phyloP scores from a whole-genome alignment of 2,797 vertebrate species.

The Hylomyscus alleni region DNA sequence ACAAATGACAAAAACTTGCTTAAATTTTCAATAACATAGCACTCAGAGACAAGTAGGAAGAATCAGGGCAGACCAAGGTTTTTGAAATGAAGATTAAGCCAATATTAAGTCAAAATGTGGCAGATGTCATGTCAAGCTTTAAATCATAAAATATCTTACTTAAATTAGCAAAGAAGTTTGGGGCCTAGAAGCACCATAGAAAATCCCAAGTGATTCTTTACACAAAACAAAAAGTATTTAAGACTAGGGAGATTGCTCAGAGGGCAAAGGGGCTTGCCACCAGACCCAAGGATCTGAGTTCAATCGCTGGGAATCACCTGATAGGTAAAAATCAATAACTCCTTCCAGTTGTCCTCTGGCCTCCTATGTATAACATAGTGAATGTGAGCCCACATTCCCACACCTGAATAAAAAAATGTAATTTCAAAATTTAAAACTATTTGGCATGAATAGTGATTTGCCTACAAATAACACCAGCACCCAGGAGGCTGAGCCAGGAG shows the following conservation, averaged over 20 bases:
- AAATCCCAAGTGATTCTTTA: slow-evolving; percentile 32
- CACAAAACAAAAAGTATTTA: not conserved
- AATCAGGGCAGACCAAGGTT: slow-evolving; percentile 34
- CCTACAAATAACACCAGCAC: not conserved
- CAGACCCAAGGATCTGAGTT: not conserved
- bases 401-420: not conserved
- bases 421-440: not conserved
- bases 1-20: not conserved
- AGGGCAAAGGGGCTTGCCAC: too few species aligned
- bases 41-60: slow-evolving; percentile 2
- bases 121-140: not conserved
- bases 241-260: not conserved
- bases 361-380: not conserved
- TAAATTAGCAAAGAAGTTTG: not conserved
- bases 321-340: not conserved
- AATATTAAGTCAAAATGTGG: slow-evolving; percentile 21
- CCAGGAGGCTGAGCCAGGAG: not conserved
- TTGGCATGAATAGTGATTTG: not conserved
- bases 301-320: too few species aligned
- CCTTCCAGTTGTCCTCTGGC: not conserved
- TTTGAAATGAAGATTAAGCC: not conserved
- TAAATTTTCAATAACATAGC: slow-evolving; percentile 15
- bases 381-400: not conserved
- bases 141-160: not conserved
- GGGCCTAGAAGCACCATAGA: not conserved